Percentiles rank a stretch among this genome's conserved stretches.
phyloP scores from a whole-genome alignment of 2,113 vertebrate species.

The Talpa occidentalis region DNA sequence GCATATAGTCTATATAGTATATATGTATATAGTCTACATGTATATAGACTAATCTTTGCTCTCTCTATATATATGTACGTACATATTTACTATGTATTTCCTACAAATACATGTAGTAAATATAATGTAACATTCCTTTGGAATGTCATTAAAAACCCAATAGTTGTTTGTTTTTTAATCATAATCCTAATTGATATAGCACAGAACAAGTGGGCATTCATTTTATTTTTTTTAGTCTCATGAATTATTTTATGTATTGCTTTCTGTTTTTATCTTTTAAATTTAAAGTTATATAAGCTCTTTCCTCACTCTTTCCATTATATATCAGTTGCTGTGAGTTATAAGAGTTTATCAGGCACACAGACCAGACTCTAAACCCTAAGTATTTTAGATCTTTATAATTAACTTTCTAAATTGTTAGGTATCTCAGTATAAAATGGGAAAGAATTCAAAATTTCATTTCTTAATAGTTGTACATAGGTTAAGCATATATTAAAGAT shows the following conservation, averaged over 20 bases:
- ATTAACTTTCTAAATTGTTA: background rate
- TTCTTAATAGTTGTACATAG: background rate
- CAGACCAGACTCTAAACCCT: background rate
- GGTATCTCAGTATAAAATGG: background rate
- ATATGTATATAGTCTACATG: too few species aligned
- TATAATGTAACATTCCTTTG: background rate
- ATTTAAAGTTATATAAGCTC: background rate
- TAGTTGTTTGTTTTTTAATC: background rate
- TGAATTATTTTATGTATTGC: background rate
- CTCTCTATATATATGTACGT: too few species aligned
- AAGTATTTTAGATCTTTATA: background rate
- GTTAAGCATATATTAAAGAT: background rate
- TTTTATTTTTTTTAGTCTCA: background rate
- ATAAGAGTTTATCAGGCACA: background rate
- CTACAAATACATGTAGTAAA: too few species aligned
- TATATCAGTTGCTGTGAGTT: background rate
- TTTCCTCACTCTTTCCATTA: background rate
- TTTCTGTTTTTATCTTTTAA: background rate
- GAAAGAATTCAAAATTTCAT: background rate
- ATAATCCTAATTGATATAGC: background rate
- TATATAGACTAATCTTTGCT: too few species aligned
- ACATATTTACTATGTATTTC: too few species aligned
- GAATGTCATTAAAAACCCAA: background rate
- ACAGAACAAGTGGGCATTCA: background rate
- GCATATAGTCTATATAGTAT: too few species aligned